Percentiles rank a stretch among this genome's conserved stretches.
These are phyloP conservation scores for Laticauda laticaudata DNA, from an alignment of 2,113 vertebrate genomes.

Conservation along the genomic window DNA sequence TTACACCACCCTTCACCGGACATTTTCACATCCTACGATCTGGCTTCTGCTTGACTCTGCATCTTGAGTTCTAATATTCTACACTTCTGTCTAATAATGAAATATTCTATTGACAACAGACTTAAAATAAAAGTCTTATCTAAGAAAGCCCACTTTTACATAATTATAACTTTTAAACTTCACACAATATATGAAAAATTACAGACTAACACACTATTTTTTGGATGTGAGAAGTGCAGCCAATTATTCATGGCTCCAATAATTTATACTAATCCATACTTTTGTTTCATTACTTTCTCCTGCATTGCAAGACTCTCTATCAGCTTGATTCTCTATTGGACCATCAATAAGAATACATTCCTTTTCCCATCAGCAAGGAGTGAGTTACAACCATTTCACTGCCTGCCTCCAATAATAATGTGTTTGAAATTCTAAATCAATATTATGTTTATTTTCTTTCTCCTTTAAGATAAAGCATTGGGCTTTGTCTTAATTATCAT, in stretches of 20 bases:
- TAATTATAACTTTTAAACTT: background rate
- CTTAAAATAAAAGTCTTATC: background rate
- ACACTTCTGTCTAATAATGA: background rate
- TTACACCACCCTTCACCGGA: background rate
- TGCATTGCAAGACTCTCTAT: background rate
- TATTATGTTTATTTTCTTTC: background rate
- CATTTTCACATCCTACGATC: background rate
- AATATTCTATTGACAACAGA: background rate
- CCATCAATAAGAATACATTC: background rate
- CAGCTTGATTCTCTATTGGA: background rate
- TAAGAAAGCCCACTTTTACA: background rate
- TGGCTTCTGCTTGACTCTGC: background rate
- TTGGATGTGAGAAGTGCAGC: background rate
- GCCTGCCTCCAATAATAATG: background rate
- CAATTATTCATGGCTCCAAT: background rate
- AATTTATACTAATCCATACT: background rate
- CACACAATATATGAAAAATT: background rate
- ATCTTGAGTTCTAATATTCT: background rate
- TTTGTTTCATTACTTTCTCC: background rate
- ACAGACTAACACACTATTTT: background rate
- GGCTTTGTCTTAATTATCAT: constrained; percentile 11
- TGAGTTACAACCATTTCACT: background rate
- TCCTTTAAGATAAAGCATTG: constrained; percentile 7
- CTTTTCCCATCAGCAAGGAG: background rate
- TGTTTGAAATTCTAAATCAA: constrained; percentile 4